A percentile compares a stretch with the other conserved stretches of the same genome.
Conservation (phyloP, 2,888 invertebrate genomes). For the Aphidius colemani region DNA sequence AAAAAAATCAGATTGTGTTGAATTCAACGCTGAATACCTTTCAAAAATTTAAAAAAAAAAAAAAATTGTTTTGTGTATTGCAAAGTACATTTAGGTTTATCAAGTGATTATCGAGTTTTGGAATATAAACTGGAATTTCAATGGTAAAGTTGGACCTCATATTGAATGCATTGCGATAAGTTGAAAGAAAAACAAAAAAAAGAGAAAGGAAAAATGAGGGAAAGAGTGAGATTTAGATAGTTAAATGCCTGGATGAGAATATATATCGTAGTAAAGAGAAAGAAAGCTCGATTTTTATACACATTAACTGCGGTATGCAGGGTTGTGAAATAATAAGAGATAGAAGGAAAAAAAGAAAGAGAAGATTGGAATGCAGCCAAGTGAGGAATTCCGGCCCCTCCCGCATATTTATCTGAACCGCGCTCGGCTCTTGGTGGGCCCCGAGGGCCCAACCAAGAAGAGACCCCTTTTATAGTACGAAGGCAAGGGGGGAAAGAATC, state of each 20-base stretch:
- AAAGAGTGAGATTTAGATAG: conserved; percentile 1
- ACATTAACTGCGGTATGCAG: neutral
- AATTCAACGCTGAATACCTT: no score
- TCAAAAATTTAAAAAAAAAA: no score
- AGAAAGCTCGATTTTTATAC: conserved; percentile 10
- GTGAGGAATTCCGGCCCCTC: conserved; percentile 61
- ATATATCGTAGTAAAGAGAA: neutral
- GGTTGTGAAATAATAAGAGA: conserved; percentile 23
- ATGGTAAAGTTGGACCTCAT: no score
- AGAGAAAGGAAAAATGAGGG: conserved; percentile 1
- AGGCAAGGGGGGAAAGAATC: conserved; percentile 41
- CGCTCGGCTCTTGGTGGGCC: conserved; percentile 51
- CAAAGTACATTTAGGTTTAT: no score
- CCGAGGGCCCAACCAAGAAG: conserved; percentile 39
- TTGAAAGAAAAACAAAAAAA: neutral
- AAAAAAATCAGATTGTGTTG: no score
- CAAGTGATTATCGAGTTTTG: no score
- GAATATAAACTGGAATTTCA: no score
- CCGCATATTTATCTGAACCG: conserved; percentile 60
- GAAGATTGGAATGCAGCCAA: conserved; percentile 58
- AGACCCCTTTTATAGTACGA: conserved; percentile 42
- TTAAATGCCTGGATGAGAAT: neutral
- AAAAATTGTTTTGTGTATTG: no score
- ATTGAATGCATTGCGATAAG: no score
- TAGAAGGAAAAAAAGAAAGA: conserved; percentile 42